Evolutionary conservation across 2,113 vertebrate genomes (phyloP), one percentile per base, ranked within the genome.

Genomic region (Boleophthalmus pectinirostris): DNA sequence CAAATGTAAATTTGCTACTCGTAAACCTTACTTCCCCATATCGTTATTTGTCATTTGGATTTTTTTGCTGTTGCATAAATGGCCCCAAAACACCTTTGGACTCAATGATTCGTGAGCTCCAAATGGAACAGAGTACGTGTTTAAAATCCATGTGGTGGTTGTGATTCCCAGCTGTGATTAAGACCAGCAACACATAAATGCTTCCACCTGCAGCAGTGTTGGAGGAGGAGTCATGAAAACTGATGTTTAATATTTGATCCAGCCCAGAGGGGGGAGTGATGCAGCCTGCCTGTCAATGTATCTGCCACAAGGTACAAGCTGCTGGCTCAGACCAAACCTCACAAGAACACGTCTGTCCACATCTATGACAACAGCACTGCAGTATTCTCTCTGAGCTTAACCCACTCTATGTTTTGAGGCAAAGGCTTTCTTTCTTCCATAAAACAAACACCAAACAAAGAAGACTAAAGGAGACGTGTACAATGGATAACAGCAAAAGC

Each of bases 241-340:
- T 25, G 35, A 76, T 69, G 66, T 86, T 87, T 71, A 77, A 84
- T 84, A 78, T 87, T 86, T 90, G 70, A 85, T 81, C 60, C 71
- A 0, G 80, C 85, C 80, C 3, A 4, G 38, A 73, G 78, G 80
- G 78, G 14, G 67, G 29, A 77, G 76, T 66, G 24, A 80, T 54
- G 51, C 76, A 57, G 65, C 56, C 56, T 73, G 80, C 46, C 63
- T 77, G 63, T 87, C 73, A 64, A 45, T 71, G 68, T 68, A 72
- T 77, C 33, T 66, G 72, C 56, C 70, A 16, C n/a, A 68, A 73
- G 70, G 38, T 72, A 66, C 71, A 66, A 65, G 66, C 70, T 66
- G 74, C 60, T 79, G 56, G 56, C 56, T 84, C 72, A 75, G 14
- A 61, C 53, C 9, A 1, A 56, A 68, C 49, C 23, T 68, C 77